Base-by-base conservation (phyloP, 2,113 vertebrate genomes). In the Glaucidium brasilianum region DNA sequence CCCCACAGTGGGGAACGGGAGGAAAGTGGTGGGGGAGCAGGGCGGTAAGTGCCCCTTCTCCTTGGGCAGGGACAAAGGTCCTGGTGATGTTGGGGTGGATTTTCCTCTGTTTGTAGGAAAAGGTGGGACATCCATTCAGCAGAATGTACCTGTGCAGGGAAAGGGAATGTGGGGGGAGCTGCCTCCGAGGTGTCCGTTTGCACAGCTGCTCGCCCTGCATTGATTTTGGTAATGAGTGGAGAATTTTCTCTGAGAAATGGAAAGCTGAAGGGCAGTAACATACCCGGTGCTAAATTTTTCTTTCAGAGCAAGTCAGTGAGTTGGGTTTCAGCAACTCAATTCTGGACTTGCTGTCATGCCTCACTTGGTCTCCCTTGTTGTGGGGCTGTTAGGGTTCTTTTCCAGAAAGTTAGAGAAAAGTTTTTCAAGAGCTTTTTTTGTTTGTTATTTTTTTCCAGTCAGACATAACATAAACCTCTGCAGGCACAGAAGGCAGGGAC, bases 151-250 rank as follows among this genome's bases (percentile, higher is more conserved):
- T 20, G 49, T 39, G 29, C 25, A 7, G 8, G 56, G 47, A 11
- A 39, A 55, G 64, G 11, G 4, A 67, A 21, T 10, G 56, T 1
- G 7, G 29, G 39, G 56, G 6, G 58, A 41, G 43, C 41, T 32
- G 60, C 35, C 26, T 18, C 43, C 60, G 6, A 18, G 53, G 43
- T 4, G 35, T 18, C 23, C 27, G 39, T 9, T 66, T 23, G 37
- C 14, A 8, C 45, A 0, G 16, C 11, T 8, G n/a, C 20, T 53
- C 55, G 2, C 12, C 43, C 21, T 19, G 47, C 19, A 1, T 6
- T 2, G 11, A 5, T 6, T 59, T 13, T 10, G 13, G 35, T 5
- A 43, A 17, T 0, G 5, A 41, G 62, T 52, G 5, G 26, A 41
- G 37, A 29, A 22, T 43, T 39, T 4, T 20, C 53, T 22, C 26